Base-by-base conservation (phyloP, 2,113 vertebrate genomes). In the Osmerus mordax region DNA sequence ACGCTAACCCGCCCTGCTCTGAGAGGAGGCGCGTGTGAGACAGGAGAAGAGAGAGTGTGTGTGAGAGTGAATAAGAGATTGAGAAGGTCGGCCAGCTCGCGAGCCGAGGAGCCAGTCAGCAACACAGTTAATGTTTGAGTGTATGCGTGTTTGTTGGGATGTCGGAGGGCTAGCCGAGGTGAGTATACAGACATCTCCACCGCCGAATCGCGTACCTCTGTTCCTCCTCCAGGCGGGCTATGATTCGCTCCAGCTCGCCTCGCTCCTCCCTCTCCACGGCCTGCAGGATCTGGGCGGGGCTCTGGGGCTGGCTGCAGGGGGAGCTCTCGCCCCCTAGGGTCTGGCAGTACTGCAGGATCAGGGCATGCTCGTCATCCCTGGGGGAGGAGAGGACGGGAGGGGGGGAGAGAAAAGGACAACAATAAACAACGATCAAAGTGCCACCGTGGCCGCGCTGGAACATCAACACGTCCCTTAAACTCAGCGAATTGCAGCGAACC, bases 341-440 rank as follows among this genome's bases (percentile, higher is more conserved):
- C 89, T 98, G 97, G 81, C 96, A 99, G 75, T 98, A 99, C 76
- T 99, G 97, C 87, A 97, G 92, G 87, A 99, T 99, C 81, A 99
- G 93, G 61, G 94, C 90, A 2, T 99, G 97, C 77, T 99, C 97
- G 18, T 99, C 97, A 32, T 98, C 97, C 91, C 97, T 99, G 80
- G 11, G 67, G 71, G 68, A 41, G 36, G 36, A 9, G 23, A 2
- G 23, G 23, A 23, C 1, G 23, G 23, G 23, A 23, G 1, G 23
- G 23, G 23, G n/a, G 18, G n/a, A 19, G 15, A 59, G 56, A n/a
- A 15, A 59, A 54, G 16, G n/a, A 32, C 7, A 65, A 19, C 65
- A 32, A 32, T 32, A 32, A 32, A 32, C 29, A 32, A 32, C 29
- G 0, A 32, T 32, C 29, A 32, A 32, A 32, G 29, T 32, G 29